Percentiles rank a stretch among this genome's conserved stretches.
Evolutionary conservation across 2,888 invertebrate species (phyloP).

Genomic region (Sphecodes monilicornis): DNA sequence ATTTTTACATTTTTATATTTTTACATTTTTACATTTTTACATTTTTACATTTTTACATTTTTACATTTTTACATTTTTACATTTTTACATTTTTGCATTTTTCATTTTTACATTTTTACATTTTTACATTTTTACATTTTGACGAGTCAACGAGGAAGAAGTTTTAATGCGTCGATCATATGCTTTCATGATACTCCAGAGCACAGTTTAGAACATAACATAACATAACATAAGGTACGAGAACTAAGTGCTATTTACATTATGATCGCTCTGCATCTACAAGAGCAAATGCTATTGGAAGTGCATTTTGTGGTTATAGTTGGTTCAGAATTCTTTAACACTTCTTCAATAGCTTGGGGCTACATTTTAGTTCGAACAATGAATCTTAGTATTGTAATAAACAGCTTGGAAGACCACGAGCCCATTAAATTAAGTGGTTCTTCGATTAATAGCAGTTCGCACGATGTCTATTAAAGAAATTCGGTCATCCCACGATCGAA

Average conservation of each 20-base stretch:
- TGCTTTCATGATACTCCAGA: neutral
- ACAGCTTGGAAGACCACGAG: neutral
- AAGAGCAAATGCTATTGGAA: neutral
- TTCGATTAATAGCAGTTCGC: neutral
- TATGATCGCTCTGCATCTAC: no score
- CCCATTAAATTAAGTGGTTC: neutral
- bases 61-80: neutral
- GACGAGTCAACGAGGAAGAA: neutral
- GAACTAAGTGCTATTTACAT: neutral
- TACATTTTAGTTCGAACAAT: no score
- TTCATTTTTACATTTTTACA: neutral
- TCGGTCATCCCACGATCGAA: neutral
- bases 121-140: neutral
- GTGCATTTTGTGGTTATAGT: neutral
- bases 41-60: neutral
- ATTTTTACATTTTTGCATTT: neutral
- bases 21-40: neutral
- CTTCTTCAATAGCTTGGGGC: neutral
- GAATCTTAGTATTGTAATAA: neutral
- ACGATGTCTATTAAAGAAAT: neutral
- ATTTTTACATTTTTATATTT: no score
- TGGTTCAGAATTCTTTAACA: neutral
- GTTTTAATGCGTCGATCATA: neutral
- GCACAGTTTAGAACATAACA: neutral
- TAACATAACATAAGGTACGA: no score